Percentiles rank a stretch among this genome's conserved stretches.
phyloP scores from a whole-genome alignment of 2,888 invertebrate species.

The Dasypolia templi region DNA sequence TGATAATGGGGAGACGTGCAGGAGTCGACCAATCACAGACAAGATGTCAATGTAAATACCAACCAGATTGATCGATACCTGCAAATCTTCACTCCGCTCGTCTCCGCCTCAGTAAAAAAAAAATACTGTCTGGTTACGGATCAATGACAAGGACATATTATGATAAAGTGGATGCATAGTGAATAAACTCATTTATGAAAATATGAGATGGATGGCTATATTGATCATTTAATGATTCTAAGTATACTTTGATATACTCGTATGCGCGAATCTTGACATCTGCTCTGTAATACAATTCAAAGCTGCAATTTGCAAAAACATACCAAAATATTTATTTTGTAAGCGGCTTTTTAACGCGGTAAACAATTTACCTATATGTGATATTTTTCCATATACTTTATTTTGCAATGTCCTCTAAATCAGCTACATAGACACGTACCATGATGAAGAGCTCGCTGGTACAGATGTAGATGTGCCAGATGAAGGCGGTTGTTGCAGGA shows the following conservation, averaged over 20 bases:
- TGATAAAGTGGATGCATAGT: not conserved
- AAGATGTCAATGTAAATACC: not conserved
- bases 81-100: not conserved
- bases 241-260: not conserved
- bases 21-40: not conserved
- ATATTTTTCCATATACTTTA: not conserved
- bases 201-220: not conserved
- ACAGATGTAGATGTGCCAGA: slow-evolving; percentile 94
- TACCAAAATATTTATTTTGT: not conserved
- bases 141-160: not conserved
- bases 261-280: not conserved
- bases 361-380: too few species aligned
- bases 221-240: not conserved
- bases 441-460: slow-evolving; percentile 96
- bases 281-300: not conserved
- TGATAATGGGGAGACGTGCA: not conserved
- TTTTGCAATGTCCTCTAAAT: not conserved
- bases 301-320: not conserved
- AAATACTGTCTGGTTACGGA: not conserved
- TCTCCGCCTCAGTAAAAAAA: not conserved
- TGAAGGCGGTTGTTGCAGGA: slow-evolving; percentile 90
- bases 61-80: not conserved
- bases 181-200: not conserved
- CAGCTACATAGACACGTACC: slow-evolving; percentile 82
- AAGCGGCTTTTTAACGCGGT: too few species aligned